A percentile compares a stretch with the other conserved stretches of the same genome.
Evolutionary conservation across 2,797 vertebrate genomes (phyloP).

Genomic region (Adelosebastes latens): DNA sequence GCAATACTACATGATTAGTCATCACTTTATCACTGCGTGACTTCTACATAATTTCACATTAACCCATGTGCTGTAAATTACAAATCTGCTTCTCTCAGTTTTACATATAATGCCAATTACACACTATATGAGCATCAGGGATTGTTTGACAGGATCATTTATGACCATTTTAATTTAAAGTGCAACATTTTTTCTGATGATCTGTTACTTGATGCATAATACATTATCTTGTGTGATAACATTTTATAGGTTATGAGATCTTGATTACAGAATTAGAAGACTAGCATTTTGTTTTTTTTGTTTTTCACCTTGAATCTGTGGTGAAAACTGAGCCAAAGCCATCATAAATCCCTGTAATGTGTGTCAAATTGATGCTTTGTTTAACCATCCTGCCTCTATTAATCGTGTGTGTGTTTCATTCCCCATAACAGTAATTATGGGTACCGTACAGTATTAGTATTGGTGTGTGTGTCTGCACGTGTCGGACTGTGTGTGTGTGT

Average conservation of each 20-base stretch:
- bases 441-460: background rate
- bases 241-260: background rate
- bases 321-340: background rate
- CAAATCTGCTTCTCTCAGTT: background rate
- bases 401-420: background rate
- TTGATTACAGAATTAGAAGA: background rate
- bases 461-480: background rate
- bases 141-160: background rate
- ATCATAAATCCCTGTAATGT: background rate
- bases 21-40: background rate
- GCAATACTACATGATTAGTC: background rate
- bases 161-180: background rate
- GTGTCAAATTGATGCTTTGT: background rate
- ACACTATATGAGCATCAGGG: background rate
- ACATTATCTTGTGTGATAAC: background rate
- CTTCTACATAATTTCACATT: background rate
- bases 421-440: background rate
- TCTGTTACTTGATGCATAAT: background rate
- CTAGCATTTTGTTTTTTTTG: background rate
- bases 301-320: background rate
- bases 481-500: constrained; percentile 11
- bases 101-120: too few species aligned
- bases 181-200: background rate
- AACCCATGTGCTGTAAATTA: background rate
- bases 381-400: background rate